A percentile compares a stretch with the other conserved stretches of the same genome.
phyloP scores from a whole-genome alignment of 2,113 vertebrate genomes.

The Dasyurus viverrinus region DNA sequence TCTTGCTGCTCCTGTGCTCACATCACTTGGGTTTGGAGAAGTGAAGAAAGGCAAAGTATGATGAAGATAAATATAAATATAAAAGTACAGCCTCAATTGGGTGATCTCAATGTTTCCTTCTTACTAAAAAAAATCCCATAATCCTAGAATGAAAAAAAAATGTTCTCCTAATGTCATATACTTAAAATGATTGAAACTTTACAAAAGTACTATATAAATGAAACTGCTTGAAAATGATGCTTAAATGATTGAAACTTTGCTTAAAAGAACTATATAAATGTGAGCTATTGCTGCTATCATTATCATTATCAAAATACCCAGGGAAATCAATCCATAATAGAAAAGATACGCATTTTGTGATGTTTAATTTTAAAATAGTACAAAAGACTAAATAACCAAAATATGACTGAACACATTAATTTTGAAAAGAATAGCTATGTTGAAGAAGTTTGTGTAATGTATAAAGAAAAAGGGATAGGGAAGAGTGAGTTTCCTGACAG shows the following conservation, averaged over 20 bases:
- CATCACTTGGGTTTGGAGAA: neutral
- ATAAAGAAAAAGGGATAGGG: neutral
- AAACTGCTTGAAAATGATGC: neutral
- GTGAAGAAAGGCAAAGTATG: neutral
- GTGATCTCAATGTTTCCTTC: neutral
- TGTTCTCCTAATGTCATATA: neutral
- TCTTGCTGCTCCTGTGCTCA: neutral
- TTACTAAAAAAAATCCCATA: neutral
- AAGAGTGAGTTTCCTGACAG: neutral
- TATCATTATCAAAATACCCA: neutral
- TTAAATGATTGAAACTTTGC: neutral
- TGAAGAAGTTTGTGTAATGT: neutral
- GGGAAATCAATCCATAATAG: neutral
- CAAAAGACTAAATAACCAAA: neutral
- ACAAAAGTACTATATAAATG: neutral
- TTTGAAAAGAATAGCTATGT: neutral
- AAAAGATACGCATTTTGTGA: neutral
- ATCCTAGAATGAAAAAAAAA: neutral
- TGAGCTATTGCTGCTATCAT: neutral
- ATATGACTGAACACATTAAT: neutral
- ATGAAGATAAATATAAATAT: neutral
- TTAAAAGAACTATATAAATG: neutral
- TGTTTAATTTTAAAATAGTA: neutral
- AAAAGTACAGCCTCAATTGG: neutral
- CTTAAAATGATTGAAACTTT: neutral